Evolutionary conservation across 2,113 vertebrate genomes (phyloP).

Genomic region (Lagopus leucura): DNA sequence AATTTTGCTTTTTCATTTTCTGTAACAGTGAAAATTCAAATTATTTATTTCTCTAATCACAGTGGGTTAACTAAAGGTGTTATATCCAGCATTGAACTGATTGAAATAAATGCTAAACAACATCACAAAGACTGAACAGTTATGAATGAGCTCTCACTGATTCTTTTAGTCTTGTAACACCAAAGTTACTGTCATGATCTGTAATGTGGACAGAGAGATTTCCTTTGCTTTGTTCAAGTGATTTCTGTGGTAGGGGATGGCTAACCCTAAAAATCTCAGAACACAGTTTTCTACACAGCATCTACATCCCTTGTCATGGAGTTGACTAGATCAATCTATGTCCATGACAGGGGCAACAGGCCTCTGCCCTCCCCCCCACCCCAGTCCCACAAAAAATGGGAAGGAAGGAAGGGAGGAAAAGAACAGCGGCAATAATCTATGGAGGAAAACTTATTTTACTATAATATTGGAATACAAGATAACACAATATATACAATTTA

Average conservation of each 20-base stretch:
- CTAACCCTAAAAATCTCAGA: background rate
- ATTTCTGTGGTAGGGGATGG: background rate
- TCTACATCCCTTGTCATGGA: background rate
- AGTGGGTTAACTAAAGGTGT: background rate
- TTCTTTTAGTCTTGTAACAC: background rate
- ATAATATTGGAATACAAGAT: no score
- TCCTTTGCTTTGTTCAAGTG: background rate
- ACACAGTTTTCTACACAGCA: background rate
- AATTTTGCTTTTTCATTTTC: background rate
- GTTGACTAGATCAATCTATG: no score
- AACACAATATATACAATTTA: no score
- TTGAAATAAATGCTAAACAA: background rate
- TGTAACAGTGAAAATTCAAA: background rate
- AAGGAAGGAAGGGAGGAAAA: no score
- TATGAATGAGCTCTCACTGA: background rate
- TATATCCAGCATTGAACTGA: background rate
- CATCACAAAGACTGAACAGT: background rate
- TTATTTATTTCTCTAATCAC: background rate
- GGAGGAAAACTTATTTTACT: no score
- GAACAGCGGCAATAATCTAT: no score
- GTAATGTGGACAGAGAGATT: background rate
- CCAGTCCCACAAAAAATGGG: no score
- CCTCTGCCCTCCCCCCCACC: no score
- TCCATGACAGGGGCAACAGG: no score
- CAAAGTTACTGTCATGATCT: background rate